Evolutionary conservation across 2,113 vertebrate genomes (phyloP).

Genomic region (Axis porcinus): DNA sequence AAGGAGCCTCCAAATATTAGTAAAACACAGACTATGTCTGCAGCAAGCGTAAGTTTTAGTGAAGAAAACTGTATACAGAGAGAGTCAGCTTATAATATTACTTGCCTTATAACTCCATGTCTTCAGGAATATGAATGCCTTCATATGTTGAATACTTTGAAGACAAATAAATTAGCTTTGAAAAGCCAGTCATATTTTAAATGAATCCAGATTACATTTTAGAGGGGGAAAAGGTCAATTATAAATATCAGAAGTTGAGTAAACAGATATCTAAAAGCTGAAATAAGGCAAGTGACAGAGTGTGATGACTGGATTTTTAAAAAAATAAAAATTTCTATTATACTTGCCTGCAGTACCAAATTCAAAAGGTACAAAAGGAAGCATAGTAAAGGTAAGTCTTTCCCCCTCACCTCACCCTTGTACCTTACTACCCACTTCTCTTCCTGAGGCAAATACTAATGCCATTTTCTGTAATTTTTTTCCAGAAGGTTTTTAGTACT

Average conservation of each 20-base stretch:
- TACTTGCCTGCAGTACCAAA: not conserved
- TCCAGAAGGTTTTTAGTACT: not conserved
- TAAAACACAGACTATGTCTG: not conserved
- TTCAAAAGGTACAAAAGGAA: not conserved
- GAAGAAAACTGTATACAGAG: not conserved
- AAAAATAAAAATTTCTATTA: not conserved
- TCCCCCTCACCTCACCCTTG: accelerated
- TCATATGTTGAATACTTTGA: constrained; percentile 29
- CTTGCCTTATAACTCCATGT: not conserved
- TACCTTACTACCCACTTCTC: not conserved
- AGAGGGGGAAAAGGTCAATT: not conserved
- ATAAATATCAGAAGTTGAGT: not conserved
- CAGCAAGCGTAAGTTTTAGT: not conserved
- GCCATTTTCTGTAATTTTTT: not conserved
- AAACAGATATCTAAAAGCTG: not conserved
- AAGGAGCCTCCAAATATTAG: not conserved
- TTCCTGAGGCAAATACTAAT: not conserved
- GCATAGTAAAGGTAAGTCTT: not conserved
- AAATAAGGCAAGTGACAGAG: not conserved
- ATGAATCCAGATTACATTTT: not conserved
- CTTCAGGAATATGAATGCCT: not conserved
- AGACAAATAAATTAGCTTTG: constrained; percentile 10
- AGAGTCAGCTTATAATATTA: not conserved
- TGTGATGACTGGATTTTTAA: not conserved
- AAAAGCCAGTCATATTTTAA: constrained; percentile 21